Evolutionary conservation across 2,888 invertebrate species (phyloP).

Genomic region (Macrostomum cliftonense): DNA sequence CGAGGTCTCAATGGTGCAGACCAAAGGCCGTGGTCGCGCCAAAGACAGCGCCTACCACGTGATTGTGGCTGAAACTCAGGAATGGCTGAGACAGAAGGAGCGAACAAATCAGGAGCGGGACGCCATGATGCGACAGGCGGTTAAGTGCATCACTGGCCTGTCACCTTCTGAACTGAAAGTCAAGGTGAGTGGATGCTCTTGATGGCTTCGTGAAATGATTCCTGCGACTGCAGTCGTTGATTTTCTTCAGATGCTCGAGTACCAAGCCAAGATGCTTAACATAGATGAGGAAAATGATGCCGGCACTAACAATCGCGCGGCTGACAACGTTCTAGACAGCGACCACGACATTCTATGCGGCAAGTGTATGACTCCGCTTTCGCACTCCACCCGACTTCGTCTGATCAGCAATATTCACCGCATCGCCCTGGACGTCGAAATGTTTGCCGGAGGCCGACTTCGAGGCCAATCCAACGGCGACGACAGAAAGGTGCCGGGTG

Average conservation of each 20-base stretch:
- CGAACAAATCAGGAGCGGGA: constrained; percentile 25
- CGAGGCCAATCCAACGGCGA: no score
- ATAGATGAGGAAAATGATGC: no score
- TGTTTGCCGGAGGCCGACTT: no score
- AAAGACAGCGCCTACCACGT: constrained; percentile 21
- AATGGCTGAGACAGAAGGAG: constrained; percentile 23
- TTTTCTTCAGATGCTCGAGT: no score
- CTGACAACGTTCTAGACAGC: no score
- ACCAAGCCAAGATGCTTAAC: no score
- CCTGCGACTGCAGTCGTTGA: no score
- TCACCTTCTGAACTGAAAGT: no score
- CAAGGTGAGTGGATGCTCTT: no score
- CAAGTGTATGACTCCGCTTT: constrained; percentile 20
- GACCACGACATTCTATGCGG: constrained; percentile 20
- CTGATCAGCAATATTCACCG: constrained; percentile 21
- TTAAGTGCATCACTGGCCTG: constrained; percentile 2
- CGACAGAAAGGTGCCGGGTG: no score
- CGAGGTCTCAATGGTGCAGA: constrained; percentile 30
- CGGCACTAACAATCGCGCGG: no score
- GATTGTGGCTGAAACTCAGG: constrained; percentile 18
- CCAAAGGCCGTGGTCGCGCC: constrained; percentile 29
- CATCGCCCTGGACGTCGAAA: constrained; percentile 16
- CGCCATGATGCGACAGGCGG: constrained; percentile 21
- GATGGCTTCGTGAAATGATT: no score
- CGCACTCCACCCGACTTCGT: constrained; percentile 20